phyloP scores from a whole-genome alignment of 2,797 vertebrate genomes.

The Erithacus rubecula region DNA sequence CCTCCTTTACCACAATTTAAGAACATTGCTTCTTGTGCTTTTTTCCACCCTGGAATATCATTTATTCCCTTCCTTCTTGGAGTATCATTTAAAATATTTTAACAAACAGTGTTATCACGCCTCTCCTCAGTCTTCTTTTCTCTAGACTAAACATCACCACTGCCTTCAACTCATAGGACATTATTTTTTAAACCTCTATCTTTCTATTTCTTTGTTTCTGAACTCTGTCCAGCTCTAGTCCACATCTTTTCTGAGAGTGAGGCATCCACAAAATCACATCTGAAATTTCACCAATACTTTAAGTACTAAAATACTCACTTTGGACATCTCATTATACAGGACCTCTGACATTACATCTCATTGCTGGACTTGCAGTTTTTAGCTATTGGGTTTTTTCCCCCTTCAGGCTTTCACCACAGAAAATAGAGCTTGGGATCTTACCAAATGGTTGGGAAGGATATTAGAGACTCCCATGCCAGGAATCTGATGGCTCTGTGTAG shows the following conservation, averaged over 20 bases:
- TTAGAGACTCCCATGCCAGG: background rate
- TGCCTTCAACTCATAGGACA: background rate
- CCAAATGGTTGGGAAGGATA: background rate
- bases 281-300: background rate
- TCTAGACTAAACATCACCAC: slow-evolving; percentile 51
- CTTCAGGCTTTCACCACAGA: background rate
- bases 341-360: background rate
- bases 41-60: background rate
- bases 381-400: background rate
- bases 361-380: background rate
- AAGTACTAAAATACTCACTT: background rate
- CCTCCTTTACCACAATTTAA: background rate
- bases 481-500: background rate
- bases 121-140: background rate
- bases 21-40: background rate
- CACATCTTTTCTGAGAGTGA: background rate
- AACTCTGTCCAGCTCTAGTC: background rate
- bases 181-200: background rate
- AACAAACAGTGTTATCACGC: background rate
- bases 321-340: background rate
- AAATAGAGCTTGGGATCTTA: background rate
- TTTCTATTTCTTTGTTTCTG: slow-evolving; percentile 1
- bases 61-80: background rate
- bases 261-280: background rate
- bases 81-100: background rate